Base-by-base conservation (phyloP, 2,888 invertebrate species). In the Troglohyphantes excavatus region DNA sequence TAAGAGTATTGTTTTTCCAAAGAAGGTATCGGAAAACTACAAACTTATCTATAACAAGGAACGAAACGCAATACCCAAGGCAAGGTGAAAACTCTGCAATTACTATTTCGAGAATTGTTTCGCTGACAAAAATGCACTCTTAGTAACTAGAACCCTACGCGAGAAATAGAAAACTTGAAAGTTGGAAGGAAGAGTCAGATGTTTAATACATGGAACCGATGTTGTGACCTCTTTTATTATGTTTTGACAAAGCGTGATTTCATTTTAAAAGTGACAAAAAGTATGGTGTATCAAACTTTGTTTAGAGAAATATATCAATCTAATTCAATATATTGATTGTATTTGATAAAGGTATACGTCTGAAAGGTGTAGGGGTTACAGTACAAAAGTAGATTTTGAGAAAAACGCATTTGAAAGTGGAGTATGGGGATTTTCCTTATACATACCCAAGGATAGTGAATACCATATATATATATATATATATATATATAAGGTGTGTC, bases 81-180 rank as follows among this genome's bases (percentile, higher is more conserved):
- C 23, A 39, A 72, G 61, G 39, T 72, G 70, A 82, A 70, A 72
- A 59, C 39, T 73, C 72, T 73, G 72, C 73, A 83, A 83, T 83
- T 83, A 73, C 73, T 83, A 43, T 73, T 63, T 61, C 53, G 17
- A 27, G 61, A 21, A 21, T 83, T 73, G 83, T 73, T 72, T 83
- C 63, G 63, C 73, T 73, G 61, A 73, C 63, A 83, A 83, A n/a
- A 83, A 73, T 65, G 83, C 63, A 63, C 27, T 83, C 72, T 83
- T 19, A 7, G 73, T 73, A 83, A 83, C 33, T 43, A 13, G 63
- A 83, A 26, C 53, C 53, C n/a, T n/a, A 53, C 53, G 13, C 53
- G 53, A 53, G 13, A 53, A 53, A 53, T 53, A 53, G 53, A 53
- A 33, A 53, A 39, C 39, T 39, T 39, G 39, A 7, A 39, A 39